Percentiles rank a stretch among this genome's conserved stretches.
Evolutionary conservation across 2,113 vertebrate species (phyloP).

Genomic region (Stomatorhinus ivindoensis): DNA sequence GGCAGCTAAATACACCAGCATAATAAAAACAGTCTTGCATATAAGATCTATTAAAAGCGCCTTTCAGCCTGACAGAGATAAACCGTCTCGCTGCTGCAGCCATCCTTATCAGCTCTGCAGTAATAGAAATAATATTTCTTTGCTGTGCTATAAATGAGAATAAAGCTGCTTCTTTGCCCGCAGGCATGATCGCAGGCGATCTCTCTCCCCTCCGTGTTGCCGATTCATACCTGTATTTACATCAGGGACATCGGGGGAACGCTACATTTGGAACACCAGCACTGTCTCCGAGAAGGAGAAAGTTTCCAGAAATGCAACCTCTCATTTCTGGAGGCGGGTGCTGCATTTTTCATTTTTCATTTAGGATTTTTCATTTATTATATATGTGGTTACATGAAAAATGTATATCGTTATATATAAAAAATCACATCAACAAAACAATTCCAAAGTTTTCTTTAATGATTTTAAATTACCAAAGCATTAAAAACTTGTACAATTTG

Average conservation of each 20-base stretch:
- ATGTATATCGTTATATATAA: background rate
- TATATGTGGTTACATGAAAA: background rate
- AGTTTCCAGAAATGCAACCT: background rate
- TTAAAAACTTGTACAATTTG: background rate
- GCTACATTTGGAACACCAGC: background rate
- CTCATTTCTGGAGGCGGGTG: background rate
- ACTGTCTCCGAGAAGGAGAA: background rate
- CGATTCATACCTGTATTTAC: background rate
- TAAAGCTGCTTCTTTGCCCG: slow-evolving; percentile 21
- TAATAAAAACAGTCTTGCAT: slow-evolving; percentile 37
- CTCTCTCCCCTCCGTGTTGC: background rate
- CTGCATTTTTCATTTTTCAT: background rate
- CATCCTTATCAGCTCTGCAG: slow-evolving; percentile 29
- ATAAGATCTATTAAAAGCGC: slow-evolving; percentile 34
- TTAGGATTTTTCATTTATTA: background rate
- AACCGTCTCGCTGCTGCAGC: slow-evolving; percentile 18
- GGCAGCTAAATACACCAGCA: slow-evolving; percentile 26
- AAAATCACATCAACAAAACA: background rate
- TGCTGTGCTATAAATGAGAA: slow-evolving; percentile 20
- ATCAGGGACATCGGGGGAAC: background rate
- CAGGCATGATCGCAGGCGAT: background rate
- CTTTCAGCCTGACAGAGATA: slow-evolving; percentile 30
- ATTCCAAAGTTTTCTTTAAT: background rate
- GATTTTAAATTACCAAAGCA: background rate
- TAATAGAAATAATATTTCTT: slow-evolving; percentile 29